Percentiles rank a stretch among this genome's conserved stretches.
Evolutionary conservation across 2,113 vertebrate genomes (phyloP).

Genomic region (Gallinago undulata): DNA sequence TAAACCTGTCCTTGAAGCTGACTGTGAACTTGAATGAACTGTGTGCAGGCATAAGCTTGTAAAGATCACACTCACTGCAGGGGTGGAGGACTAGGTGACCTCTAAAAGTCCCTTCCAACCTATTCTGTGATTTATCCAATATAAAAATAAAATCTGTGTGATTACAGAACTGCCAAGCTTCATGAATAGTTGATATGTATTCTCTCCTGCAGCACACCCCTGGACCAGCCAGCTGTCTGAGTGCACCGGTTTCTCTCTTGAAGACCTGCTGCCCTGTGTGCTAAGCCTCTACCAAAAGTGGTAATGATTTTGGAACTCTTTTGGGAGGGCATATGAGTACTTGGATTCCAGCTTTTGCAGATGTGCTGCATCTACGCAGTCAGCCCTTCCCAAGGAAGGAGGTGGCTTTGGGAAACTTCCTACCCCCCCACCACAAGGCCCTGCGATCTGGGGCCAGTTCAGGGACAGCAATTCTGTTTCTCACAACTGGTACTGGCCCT

Average conservation of each 20-base stretch:
- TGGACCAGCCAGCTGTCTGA: slow-evolving; percentile 86
- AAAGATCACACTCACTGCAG: neutral
- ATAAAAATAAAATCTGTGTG: neutral
- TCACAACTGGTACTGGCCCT: neutral
- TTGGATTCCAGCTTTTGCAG: neutral
- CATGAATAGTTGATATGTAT: neutral
- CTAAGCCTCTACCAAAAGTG: slow-evolving; percentile 81
- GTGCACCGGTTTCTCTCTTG: slow-evolving; percentile 86
- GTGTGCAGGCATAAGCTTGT: neutral
- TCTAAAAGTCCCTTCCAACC: neutral
- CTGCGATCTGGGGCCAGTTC: neutral
- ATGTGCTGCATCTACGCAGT: neutral
- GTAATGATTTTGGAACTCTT: slow-evolving; percentile 50
- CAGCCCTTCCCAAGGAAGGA: neutral
- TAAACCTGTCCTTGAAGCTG: neutral
- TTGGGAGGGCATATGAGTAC: too few relatives aligned
- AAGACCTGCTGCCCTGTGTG: slow-evolving; percentile 83
- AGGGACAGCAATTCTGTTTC: neutral
- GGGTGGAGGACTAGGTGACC: too few relatives aligned
- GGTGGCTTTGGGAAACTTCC: neutral
- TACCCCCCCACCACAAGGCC: neutral
- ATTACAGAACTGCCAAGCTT: neutral
- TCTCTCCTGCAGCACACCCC: slow-evolving; percentile 79
- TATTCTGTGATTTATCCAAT: neutral
- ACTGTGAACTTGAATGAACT: neutral